A percentile compares a stretch with the other conserved stretches of the same genome.
Evolutionary conservation across 2,888 invertebrate genomes (phyloP).

Genomic region (Hirtodrosophila alboralis): DNA sequence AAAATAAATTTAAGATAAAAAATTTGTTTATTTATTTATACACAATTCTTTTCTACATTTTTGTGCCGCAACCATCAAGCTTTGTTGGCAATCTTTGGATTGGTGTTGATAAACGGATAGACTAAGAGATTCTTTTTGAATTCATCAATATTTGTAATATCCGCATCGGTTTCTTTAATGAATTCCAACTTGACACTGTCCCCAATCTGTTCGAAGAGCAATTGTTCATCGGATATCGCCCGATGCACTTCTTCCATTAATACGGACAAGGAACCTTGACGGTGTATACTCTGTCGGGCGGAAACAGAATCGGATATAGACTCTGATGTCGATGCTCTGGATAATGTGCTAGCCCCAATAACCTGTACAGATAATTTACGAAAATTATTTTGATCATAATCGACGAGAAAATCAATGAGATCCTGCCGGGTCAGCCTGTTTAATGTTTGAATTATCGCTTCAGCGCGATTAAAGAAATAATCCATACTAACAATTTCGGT

Average conservation of each 20-base stretch:
- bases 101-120: slow-evolving; percentile 41
- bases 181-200: slow-evolving; percentile 35
- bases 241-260: slow-evolving; percentile 54
- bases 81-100: slow-evolving; percentile 38
- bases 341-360: slow-evolving; percentile 54
- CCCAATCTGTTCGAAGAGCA: slow-evolving; percentile 46
- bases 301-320: slow-evolving; percentile 28
- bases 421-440: slow-evolving; percentile 69
- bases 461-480: slow-evolving; percentile 91
- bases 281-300: slow-evolving; percentile 10
- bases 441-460: slow-evolving; percentile 86
- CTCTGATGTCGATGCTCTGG: slow-evolving; percentile 4
- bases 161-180: slow-evolving; percentile 24
- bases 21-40: too few relatives aligned
- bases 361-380: slow-evolving; percentile 83
- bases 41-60: too few relatives aligned
- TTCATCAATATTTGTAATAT: slow-evolving; percentile 44
- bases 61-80: not conserved
- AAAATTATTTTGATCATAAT: slow-evolving; percentile 71
- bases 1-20: too few relatives aligned
- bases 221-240: slow-evolving; percentile 48
- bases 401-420: slow-evolving; percentile 75
- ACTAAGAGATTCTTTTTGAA: slow-evolving; percentile 45
- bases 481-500: slow-evolving; percentile 89
- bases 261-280: slow-evolving; percentile 38